Evolutionary conservation across 2,113 vertebrate species (phyloP).

Genomic region (Catharus fuscescens): DNA sequence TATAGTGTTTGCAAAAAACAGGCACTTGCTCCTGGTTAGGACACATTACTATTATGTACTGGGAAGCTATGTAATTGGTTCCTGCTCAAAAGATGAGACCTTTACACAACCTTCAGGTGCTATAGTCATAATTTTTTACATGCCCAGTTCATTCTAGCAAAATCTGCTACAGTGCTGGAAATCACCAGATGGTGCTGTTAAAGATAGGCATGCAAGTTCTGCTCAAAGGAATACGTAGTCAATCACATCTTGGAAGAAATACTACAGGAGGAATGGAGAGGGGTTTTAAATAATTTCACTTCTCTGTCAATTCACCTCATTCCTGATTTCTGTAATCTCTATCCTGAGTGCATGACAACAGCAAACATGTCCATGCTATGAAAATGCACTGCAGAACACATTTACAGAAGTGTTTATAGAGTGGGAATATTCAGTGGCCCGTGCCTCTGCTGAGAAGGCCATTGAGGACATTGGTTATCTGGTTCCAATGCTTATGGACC

Average conservation of each 20-base stretch:
- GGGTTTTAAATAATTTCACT: background rate
- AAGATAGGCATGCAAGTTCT: slow-evolving; percentile 8
- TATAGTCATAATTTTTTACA: background rate
- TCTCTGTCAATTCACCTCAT: background rate
- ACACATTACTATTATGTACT: background rate
- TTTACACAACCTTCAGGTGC: background rate
- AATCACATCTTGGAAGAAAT: background rate
- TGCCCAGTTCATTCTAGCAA: background rate
- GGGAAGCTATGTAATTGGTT: background rate
- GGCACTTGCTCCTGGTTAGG: background rate
- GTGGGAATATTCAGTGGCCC: background rate
- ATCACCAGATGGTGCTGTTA: slow-evolving; percentile 46
- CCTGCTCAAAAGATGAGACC: background rate
- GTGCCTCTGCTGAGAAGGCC: background rate
- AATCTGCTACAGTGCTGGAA: background rate
- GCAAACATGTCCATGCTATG: rapidly evolving
- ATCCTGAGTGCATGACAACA: background rate
- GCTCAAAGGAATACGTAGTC: background rate
- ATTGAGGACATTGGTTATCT: rapidly evolving
- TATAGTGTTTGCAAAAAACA: background rate
- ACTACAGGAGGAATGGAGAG: background rate
- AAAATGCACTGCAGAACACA: background rate
- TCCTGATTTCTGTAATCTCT: background rate
- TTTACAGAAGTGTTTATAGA: background rate
- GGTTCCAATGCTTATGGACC: rapidly evolving